A percentile compares a stretch with the other conserved stretches of the same genome.
These are phyloP conservation scores for Micrastur ruficollis DNA, from an alignment of 2,797 vertebrate genomes.

Conservation along the genomic window DNA sequence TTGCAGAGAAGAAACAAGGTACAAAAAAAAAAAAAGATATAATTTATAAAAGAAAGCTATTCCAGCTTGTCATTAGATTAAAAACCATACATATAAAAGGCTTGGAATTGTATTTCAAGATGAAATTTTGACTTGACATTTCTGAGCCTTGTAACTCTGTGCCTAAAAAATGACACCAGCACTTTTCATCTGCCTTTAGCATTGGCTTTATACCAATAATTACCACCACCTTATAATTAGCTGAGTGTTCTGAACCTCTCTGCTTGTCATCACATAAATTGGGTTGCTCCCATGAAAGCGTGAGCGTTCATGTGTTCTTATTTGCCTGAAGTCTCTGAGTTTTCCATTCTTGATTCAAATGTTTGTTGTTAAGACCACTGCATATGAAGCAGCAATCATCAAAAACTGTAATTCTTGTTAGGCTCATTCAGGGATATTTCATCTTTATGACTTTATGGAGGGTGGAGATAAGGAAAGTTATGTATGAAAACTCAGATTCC, in stretches of 20 bases:
- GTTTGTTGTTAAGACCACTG: not conserved
- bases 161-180: constrained; percentile 30
- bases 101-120: not conserved
- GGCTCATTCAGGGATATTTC: not conserved
- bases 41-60: not conserved
- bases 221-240: constrained; percentile 42
- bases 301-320: not conserved
- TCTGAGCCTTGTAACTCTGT: constrained; percentile 34
- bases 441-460: not conserved
- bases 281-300: not conserved
- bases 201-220: constrained; percentile 13
- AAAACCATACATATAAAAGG: not conserved
- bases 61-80: not conserved
- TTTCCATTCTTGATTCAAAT: not conserved
- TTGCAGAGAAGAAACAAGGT: not conserved
- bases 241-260: not conserved
- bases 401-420: not conserved
- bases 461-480: not conserved
- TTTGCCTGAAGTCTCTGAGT: not conserved
- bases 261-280: not conserved
- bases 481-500: not conserved
- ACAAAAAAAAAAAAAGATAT: not conserved
- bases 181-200: constrained; percentile 30
- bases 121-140: constrained; percentile 25
- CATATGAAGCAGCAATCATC: not conserved